Evolutionary conservation across 2,113 vertebrate species (phyloP).

Genomic region (Toxotes chatareus): DNA sequence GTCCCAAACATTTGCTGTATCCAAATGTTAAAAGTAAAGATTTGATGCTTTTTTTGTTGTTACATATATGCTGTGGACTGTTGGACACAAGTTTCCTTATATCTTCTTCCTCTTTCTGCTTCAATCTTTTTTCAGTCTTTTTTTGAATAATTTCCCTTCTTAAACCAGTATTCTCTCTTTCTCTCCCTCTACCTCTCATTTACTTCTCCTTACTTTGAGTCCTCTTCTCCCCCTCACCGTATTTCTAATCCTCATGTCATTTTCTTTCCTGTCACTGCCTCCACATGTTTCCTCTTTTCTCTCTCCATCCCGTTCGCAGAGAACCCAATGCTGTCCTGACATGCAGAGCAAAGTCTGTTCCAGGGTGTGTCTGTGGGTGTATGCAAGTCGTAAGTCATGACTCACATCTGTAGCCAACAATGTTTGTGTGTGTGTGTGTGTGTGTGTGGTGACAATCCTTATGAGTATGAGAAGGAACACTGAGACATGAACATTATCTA

Average conservation of each 20-base stretch:
- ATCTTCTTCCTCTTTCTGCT: too few relatives aligned
- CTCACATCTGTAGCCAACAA: slow-evolving; percentile 35
- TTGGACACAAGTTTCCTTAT: not conserved
- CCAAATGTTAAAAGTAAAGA: not conserved
- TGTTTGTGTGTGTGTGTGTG: not conserved
- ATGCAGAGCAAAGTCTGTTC: slow-evolving; percentile 44
- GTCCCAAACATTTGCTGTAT: not conserved
- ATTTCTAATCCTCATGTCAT: slow-evolving; percentile 24
- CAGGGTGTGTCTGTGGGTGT: slow-evolving; percentile 62
- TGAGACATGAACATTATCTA: not conserved
- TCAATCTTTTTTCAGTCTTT: too few relatives aligned
- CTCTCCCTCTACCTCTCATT: too few relatives aligned
- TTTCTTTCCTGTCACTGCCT: not conserved
- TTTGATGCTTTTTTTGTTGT: not conserved
- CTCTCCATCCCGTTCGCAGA: slow-evolving; percentile 17
- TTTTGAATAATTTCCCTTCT: not conserved
- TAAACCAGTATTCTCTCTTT: not conserved
- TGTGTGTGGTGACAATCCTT: not conserved
- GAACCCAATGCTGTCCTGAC: slow-evolving; percentile 53
- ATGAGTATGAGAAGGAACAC: not conserved
- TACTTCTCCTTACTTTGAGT: too few relatives aligned
- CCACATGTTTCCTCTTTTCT: not conserved
- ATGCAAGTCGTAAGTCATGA: slow-evolving; percentile 47
- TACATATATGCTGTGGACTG: not conserved
- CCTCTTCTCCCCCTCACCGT: not conserved